Percentiles rank a stretch among this genome's conserved stretches.
Conservation (phyloP, 2,797 vertebrate species). For the Macrochelys suwanniensis region DNA sequence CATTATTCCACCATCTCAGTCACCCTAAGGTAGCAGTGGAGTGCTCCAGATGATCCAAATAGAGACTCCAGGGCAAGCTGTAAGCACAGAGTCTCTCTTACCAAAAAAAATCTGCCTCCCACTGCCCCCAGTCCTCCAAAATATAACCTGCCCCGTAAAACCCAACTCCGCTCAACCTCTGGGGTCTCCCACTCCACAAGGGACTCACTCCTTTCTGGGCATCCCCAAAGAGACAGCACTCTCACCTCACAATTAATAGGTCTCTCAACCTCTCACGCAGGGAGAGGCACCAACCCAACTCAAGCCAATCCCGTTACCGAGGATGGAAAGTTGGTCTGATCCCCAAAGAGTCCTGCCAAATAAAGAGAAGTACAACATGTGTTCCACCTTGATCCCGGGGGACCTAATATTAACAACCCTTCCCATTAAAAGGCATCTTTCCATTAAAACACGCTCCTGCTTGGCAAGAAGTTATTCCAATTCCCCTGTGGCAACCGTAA, state of each 20-base stretch:
- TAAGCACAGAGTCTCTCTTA: not conserved
- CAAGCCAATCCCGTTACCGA: not conserved
- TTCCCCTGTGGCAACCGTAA: not conserved
- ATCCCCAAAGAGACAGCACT: not conserved
- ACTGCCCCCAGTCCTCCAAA: not conserved
- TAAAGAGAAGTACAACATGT: not conserved
- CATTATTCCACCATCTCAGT: not conserved
- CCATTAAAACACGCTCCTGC: not conserved
- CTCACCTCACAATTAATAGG: not conserved
- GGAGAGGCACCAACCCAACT: not conserved
- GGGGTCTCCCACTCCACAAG: not conserved
- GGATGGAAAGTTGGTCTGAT: not conserved
- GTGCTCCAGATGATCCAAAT: not conserved
- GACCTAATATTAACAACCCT: not conserved
- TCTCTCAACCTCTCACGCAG: not conserved
- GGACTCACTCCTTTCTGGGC: not conserved
- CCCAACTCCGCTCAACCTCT: not conserved
- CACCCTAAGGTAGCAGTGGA: not conserved
- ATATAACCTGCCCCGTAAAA: not conserved
- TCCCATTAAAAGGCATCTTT: not conserved
- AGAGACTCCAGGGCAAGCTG: not conserved
- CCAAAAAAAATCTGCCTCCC: not conserved
- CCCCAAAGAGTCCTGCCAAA: not conserved
- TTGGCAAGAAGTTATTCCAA: not conserved
- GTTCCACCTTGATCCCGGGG: not conserved